Evolutionary conservation across 2,888 invertebrate genomes (phyloP).

Genomic region (Strigamia maritima): DNA sequence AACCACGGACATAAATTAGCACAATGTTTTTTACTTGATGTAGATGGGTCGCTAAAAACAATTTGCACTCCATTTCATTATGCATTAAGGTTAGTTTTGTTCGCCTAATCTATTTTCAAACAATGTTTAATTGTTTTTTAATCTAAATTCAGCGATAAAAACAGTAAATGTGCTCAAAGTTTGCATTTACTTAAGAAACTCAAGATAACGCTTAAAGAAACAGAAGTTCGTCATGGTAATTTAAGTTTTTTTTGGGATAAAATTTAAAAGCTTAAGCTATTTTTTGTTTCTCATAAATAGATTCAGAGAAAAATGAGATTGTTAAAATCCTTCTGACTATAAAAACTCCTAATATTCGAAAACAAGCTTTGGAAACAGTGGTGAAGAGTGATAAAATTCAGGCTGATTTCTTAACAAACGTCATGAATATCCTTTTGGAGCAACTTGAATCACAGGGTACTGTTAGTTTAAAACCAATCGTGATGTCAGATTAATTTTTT

Average conservation of each 20-base stretch:
- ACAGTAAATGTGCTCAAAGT: slow-evolving; percentile 81
- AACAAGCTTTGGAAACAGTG: slow-evolving; percentile 45
- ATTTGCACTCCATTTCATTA: slow-evolving; percentile 86
- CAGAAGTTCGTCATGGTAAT: background rate
- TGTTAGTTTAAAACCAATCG: slow-evolving; percentile 9
- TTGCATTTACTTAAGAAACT: slow-evolving; percentile 75
- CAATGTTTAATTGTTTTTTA: background rate
- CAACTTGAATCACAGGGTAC: slow-evolving; percentile 43
- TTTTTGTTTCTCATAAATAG: slow-evolving; percentile 39
- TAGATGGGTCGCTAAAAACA: slow-evolving; percentile 76
- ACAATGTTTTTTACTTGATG: slow-evolving; percentile 76
- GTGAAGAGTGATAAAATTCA: slow-evolving; percentile 39
- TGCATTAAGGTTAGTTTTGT: slow-evolving; percentile 61
- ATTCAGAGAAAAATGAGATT: slow-evolving; percentile 43
- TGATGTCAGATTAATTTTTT: background rate
- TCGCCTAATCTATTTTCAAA: background rate
- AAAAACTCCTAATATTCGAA: slow-evolving; percentile 47
- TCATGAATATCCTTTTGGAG: slow-evolving; percentile 39
- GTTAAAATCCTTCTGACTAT: slow-evolving; percentile 47
- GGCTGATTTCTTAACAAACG: slow-evolving; percentile 37
- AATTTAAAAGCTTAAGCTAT: background rate
- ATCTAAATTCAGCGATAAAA: slow-evolving; percentile 64
- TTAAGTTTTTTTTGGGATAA: background rate
- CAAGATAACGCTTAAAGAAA: slow-evolving; percentile 51
- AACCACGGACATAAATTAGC: slow-evolving; percentile 56